Evolutionary conservation across 2,888 invertebrate genomes (phyloP), one percentile per base, ranked within the genome.

Genomic region (Anodontia alba): DNA sequence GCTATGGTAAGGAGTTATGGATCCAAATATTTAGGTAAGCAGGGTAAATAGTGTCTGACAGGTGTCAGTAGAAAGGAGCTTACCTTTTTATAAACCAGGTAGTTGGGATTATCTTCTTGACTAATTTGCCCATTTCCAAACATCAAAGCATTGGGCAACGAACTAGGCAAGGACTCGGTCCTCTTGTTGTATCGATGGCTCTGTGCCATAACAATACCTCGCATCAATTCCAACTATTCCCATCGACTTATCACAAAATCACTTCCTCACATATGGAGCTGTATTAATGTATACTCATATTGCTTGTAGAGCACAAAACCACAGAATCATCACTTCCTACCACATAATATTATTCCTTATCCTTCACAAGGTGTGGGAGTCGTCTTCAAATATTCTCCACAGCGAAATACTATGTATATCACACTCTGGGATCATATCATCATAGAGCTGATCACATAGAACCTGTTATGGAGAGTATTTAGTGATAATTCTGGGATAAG

Each of bases 1-100:
- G n/a, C n/a, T n/a, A n/a, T n/a, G n/a, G n/a, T n/a, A n/a, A n/a
- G n/a, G n/a, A n/a, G n/a, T n/a, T n/a, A n/a, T n/a, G n/a, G n/a
- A n/a, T n/a, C n/a, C n/a, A n/a, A n/a, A n/a, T n/a, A n/a, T n/a
- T n/a, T n/a, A n/a, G n/a, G n/a, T n/a, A n/a, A n/a, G n/a, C n/a
- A n/a, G n/a, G n/a, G n/a, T n/a, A n/a, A n/a, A n/a, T n/a, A n/a
- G n/a, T n/a, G n/a, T n/a, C n/a, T n/a, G n/a, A n/a, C n/a, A n/a
- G n/a, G n/a, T n/a, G n/a, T n/a, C n/a, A n/a, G n/a, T n/a, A n/a
- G n/a, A n/a, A n/a, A n/a, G n/a, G n/a, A n/a, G 38, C 90, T 83
- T 83, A 92, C 92, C 90, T 92, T 92, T 86, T 91, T 92, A 78
- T 91, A 92, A 10, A 91, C 92, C 57, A 91, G 83, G 78, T 90